A percentile compares a stretch with the other conserved stretches of the same genome.
Evolutionary conservation across 2,888 invertebrate genomes (phyloP).

Genomic region (Alsophila aescularia): DNA sequence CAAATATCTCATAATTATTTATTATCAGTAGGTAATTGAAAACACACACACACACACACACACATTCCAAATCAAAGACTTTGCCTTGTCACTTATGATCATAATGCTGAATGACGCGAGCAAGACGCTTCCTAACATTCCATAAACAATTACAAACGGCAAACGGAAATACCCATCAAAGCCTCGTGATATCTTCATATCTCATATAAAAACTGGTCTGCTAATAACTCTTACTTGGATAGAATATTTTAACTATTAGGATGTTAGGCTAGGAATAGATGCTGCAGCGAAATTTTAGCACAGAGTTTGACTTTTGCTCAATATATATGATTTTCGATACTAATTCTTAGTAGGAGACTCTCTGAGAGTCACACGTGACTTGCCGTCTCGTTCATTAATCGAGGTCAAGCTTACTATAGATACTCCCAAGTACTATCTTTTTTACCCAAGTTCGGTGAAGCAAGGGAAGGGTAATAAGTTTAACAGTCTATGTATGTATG

Average conservation of each 20-base stretch:
- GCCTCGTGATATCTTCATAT: slow-evolving; percentile 20
- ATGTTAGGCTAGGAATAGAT: not conserved
- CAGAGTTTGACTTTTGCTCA: too few relatives aligned
- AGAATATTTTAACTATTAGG: not conserved
- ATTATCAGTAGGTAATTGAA: slow-evolving; percentile 20
- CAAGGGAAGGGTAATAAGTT: too few relatives aligned
- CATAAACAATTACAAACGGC: slow-evolving; percentile 4
- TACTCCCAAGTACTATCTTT: too few relatives aligned
- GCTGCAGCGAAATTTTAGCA: not conserved
- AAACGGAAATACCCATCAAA: slow-evolving; percentile 15
- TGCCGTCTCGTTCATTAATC: too few relatives aligned
- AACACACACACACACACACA: not conserved
- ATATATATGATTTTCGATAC: too few relatives aligned
- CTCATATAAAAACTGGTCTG: slow-evolving; percentile 8
- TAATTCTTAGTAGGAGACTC: too few relatives aligned
- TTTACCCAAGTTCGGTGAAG: too few relatives aligned
- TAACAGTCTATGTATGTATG: too few relatives aligned
- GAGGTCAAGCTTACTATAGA: too few relatives aligned
- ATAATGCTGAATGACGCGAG: not conserved
- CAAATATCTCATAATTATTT: too few relatives aligned
- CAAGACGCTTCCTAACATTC: not conserved
- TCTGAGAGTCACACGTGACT: too few relatives aligned
- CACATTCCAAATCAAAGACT: too few relatives aligned
- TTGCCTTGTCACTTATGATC: not conserved
- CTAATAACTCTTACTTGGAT: not conserved